phyloP scores from a whole-genome alignment of 1,140 invertebrate species.

The Ptiloglossa arizonensis region DNA sequence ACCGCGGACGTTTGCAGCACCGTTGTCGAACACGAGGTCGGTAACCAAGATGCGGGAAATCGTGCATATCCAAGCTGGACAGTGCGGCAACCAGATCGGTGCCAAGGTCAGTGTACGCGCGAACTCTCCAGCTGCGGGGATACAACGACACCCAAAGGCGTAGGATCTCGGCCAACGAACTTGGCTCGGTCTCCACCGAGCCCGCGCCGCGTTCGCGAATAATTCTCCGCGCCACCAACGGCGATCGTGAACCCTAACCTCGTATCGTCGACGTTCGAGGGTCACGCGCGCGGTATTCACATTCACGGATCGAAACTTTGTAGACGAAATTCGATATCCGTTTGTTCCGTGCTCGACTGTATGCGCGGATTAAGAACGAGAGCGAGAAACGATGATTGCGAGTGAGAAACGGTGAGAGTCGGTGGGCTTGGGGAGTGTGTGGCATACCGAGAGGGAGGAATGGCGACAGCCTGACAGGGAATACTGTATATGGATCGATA shows the following conservation, averaged over 20 bases:
- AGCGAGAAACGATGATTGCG: too few species aligned
- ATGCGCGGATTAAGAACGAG: too few species aligned
- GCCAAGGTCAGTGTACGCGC: constrained; percentile 85
- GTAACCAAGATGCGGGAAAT: constrained; percentile 93
- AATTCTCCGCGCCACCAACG: neutral
- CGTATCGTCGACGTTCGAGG: neutral
- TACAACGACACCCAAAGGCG: neutral
- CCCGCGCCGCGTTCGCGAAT: neutral
- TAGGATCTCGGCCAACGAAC: neutral
- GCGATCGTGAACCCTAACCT: neutral
- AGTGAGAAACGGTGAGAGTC: too few species aligned
- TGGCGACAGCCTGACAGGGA: too few species aligned
- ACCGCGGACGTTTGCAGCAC: neutral
- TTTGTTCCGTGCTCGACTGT: too few species aligned
- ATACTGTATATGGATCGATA: too few species aligned
- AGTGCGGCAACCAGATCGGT: constrained; percentile 96
- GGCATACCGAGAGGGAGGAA: too few species aligned
- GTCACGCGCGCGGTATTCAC: too few species aligned
- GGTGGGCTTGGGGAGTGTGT: too few species aligned
- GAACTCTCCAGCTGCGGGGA: neutral
- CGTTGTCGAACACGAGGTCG: neutral
- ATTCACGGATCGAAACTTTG: too few species aligned
- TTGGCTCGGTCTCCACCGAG: neutral
- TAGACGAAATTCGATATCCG: too few species aligned
- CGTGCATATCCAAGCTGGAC: constrained; percentile 94